These are phyloP conservation scores for Bugula neritina DNA, from an alignment of 2,888 invertebrate species.

Conservation along the genomic window DNA sequence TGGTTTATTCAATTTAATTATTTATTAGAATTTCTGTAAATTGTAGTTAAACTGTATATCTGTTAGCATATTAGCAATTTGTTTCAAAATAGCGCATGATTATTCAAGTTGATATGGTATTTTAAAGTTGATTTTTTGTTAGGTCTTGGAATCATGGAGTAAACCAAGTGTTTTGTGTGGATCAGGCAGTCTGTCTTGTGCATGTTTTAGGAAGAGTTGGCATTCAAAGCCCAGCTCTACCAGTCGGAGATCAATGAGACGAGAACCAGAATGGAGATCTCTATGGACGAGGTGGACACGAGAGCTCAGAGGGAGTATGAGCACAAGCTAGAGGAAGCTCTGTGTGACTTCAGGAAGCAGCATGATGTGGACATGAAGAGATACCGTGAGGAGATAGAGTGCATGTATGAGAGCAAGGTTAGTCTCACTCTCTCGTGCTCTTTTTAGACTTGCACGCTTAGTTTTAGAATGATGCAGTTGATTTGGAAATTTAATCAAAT, in stretches of 20 bases:
- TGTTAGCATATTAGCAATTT: no score
- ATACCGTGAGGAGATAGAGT: constrained; percentile 84
- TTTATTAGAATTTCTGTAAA: no score
- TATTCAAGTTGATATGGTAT: no score
- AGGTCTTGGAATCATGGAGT: no score
- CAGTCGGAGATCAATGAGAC: constrained; percentile 75
- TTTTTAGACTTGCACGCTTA: neutral
- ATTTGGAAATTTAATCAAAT: no score
- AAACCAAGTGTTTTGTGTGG: no score
- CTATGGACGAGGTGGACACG: constrained; percentile 90
- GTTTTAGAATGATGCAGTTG: no score
- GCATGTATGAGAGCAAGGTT: constrained; percentile 58
- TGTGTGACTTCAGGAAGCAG: constrained; percentile 84
- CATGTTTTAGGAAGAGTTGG: constrained; percentile 66
- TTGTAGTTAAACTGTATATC: no score
- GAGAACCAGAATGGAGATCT: constrained; percentile 76
- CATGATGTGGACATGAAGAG: constrained; percentile 82
- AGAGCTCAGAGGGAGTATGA: constrained; percentile 90
- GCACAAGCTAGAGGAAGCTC: constrained; percentile 79
- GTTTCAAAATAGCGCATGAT: no score
- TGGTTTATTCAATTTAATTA: no score
- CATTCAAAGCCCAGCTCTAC: constrained; percentile 69
- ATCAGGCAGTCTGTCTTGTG: no score
- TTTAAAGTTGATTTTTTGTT: no score
- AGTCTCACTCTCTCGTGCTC: neutral